Evolutionary conservation across 2,888 invertebrate genomes (phyloP), one percentile per base, ranked within the genome.

Genomic region (Oasisia sp.): DNA sequence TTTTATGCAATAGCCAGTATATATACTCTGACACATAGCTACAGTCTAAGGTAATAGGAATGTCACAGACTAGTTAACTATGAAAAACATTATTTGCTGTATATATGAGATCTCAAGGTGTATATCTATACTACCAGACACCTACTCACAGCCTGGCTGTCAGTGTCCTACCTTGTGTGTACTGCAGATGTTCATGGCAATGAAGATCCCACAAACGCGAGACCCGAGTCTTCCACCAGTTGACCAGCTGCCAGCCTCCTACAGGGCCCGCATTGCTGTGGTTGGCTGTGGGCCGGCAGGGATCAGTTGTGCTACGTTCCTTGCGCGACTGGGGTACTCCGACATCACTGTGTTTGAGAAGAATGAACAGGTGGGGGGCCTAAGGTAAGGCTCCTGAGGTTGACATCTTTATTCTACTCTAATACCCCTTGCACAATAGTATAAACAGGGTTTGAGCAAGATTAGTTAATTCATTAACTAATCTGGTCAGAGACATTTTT

Each of bases 221-320:
- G 98, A 98, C 93, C 98, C 98, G 0, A 97, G 97, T 58, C 94
- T 96, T 14, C 94, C 95, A 5, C 93, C 95, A 27, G 11, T 94
- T n/a, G 94, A 95, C 9, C 93, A 95, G 9, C 94, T 96, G 32
- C 96, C 96, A 3, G 95, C 95, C 91, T 95, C 95, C 93, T 97
- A 97, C 19, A 92, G 94, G 58, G 97, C 97, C 11, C 98, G 97
- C 96, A 98, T 99, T 91, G 99, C 98, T 0, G 96, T 99, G 50
- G 95, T 99, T 11, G 99, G 99, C 0, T 99, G 99, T 93, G 99
- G 99, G 0, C 99, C 99, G 0, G 99, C 99, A 5, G 98, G 99
- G 12, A 97, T 99, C 92, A 99, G 99, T 14, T 99, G 99, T 95
- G 99, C 99, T 0, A 99, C 99, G 32, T 99, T 98, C 97, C 97